A percentile compares a stretch with the other conserved stretches of the same genome.
phyloP scores from a whole-genome alignment of 1,140 invertebrate species.

The Prorops nasuta region DNA sequence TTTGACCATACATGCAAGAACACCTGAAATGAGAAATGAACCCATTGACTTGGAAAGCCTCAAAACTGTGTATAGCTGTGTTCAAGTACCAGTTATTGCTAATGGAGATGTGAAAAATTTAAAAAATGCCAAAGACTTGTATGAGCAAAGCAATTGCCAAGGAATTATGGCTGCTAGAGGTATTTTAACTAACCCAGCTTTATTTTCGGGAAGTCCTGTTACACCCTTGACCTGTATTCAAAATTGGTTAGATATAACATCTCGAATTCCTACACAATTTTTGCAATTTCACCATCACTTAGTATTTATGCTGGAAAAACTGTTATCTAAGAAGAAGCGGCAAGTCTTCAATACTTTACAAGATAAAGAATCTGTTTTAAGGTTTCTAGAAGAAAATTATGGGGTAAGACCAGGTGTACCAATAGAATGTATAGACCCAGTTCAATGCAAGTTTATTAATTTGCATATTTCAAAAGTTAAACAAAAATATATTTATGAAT shows the following conservation, averaged over 20 bases:
- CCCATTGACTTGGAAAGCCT: slow-evolving; percentile 76
- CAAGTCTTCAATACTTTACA: slow-evolving; percentile 76
- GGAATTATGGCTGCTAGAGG: slow-evolving; percentile 89
- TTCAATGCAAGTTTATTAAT: slow-evolving; percentile 33
- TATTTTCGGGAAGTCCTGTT: slow-evolving; percentile 70
- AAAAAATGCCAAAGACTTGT: slow-evolving; percentile 67
- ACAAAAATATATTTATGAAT: slow-evolving; percentile 7
- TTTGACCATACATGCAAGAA: slow-evolving; percentile 88
- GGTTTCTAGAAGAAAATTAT: slow-evolving; percentile 65
- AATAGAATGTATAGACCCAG: slow-evolving; percentile 29
- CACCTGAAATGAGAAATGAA: slow-evolving; percentile 77
- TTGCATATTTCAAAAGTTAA: background rate
- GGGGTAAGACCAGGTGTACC: slow-evolving; percentile 41
- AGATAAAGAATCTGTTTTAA: slow-evolving; percentile 67
- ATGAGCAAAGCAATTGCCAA: slow-evolving; percentile 69
- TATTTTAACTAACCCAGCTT: slow-evolving; percentile 84
- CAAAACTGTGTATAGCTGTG: slow-evolving; percentile 67
- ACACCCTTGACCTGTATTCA: slow-evolving; percentile 80
- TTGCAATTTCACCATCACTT: slow-evolving; percentile 90
- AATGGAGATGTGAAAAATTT: slow-evolving; percentile 86
- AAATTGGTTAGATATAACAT: slow-evolving; percentile 79
- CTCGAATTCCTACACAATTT: slow-evolving; percentile 59
- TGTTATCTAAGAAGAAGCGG: slow-evolving; percentile 69
- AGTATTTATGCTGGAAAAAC: slow-evolving; percentile 88
- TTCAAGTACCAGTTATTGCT: slow-evolving; percentile 81